phyloP scores from a whole-genome alignment of 23 tunicate species.

The Halocynthia roretzi region DNA sequence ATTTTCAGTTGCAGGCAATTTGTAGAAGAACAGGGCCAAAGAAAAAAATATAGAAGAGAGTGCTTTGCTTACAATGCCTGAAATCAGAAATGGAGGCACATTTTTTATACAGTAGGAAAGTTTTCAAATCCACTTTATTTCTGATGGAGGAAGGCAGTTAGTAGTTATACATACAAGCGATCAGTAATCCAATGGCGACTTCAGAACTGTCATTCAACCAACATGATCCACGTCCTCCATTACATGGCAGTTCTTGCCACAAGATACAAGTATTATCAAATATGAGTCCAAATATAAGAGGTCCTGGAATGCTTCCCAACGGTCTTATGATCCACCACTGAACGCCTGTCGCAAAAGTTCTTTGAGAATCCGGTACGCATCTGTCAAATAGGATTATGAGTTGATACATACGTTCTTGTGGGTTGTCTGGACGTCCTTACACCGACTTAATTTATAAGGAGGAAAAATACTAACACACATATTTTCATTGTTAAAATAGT shows the following conservation, averaged over 20 bases:
- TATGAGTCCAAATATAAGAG: conserved; percentile 13
- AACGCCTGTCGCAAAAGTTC: conserved; percentile 18
- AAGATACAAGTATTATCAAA: conserved; percentile 15
- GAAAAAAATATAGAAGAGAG: conserved; percentile 31
- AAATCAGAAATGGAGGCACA: not conserved
- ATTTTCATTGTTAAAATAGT: no score
- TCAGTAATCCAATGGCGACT: conserved; percentile 8
- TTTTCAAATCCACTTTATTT: not conserved
- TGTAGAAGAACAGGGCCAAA: conserved; percentile 50
- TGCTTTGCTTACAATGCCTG: conserved; percentile 42
- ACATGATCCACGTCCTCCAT: conserved; percentile 9
- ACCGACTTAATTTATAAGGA: no score
- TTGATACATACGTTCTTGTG: no score
- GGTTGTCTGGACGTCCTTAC: no score
- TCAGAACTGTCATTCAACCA: conserved; percentile 12
- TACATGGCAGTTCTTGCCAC: conserved; percentile 14
- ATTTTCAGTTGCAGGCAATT: conserved; percentile 23
- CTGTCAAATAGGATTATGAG: not conserved
- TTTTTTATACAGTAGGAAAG: not conserved
- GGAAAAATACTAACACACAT: no score
- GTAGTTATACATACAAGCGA: conserved; percentile 2
- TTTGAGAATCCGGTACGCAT: conserved; percentile 25
- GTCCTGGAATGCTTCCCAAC: conserved; percentile 17
- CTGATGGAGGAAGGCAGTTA: not conserved
- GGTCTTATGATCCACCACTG: conserved; percentile 26